Conservation (phyloP, 2,888 invertebrate genomes). For the Pristionchus entomophagus region DNA sequence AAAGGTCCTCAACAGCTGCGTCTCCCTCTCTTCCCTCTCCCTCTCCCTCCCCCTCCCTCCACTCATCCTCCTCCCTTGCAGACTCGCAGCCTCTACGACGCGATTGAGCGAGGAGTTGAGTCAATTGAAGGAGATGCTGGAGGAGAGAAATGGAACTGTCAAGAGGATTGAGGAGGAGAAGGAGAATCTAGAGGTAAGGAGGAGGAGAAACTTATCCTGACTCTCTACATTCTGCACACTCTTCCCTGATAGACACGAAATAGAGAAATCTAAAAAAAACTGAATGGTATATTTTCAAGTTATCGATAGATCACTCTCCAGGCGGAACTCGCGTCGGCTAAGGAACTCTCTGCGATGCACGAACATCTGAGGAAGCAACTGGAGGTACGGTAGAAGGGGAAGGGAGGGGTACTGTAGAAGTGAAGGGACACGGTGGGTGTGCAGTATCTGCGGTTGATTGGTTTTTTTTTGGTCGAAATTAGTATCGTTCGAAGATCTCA, state of each 20-base stretch:
- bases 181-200: constrained; percentile 45
- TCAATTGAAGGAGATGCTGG: constrained; percentile 43
- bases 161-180: constrained; percentile 45
- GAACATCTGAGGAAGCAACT: constrained; percentile 45
- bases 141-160: constrained; percentile 46
- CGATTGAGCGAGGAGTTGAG: constrained; percentile 36
- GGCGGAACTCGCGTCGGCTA: constrained; percentile 43
- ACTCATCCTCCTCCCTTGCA: background rate
- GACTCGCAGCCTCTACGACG: background rate
- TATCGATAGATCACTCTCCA: too few relatives aligned
- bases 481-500: too few relatives aligned
- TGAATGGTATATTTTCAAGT: background rate
- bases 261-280: background rate
- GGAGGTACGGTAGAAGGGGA: constrained; percentile 31
- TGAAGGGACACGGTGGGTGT: background rate
- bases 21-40: too few relatives aligned
- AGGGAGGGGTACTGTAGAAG: background rate
- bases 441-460: too few relatives aligned
- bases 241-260: too few relatives aligned
- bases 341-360: constrained; percentile 48
- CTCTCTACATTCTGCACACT: too few relatives aligned
- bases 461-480: background rate
- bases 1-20: too few relatives aligned
- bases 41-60: too few relatives aligned
- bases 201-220: background rate